Base-by-base conservation (phyloP, 2,888 invertebrate genomes). In the Gryllus longicercus region DNA sequence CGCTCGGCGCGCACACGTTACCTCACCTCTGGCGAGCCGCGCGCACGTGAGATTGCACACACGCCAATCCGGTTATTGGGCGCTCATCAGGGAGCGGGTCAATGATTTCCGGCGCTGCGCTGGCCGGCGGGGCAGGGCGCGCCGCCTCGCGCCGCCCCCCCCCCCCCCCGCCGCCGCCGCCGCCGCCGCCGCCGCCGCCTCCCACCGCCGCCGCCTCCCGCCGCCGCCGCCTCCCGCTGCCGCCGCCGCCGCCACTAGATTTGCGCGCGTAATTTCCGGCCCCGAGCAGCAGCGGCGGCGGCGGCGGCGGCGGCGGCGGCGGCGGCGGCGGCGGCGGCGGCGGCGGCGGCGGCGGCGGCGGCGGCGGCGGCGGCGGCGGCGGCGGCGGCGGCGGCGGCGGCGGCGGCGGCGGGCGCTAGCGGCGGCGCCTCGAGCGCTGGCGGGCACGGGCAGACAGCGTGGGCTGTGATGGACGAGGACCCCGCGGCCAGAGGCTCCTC, bases 11-110 rank as follows among this genome's bases (percentile, higher is more conserved):
- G 63, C n/a, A 10, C 16, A 63, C 4, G 63, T 63, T 63, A 63
- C 63, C 63, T 63, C 14, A 63, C 63, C n/a, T 14, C 63, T 63
- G 63, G 63, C 21, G 21, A 21, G 21, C 63, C 18, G 18, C 63
- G 16, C 63, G 16, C 63, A n/a, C 63, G 14, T 63, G 63, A 14
- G 14, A 63, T n/a, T 63, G 63, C 63, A 63, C 63, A 63, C 63
- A 63, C 63, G 63, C 63, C 63, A 63, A 63, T 63, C 63, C 63
- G 63, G 63, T 63, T 63, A 63, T 63, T 63, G 16, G 63, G 63
- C 63, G 63, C 63, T 63, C 63, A 63, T 63, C 63, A 63, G 63
- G n/a, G 63, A 63, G 63, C 16, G n/a, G 63, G 63, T 63, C 63
- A 63, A 63, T 63, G 63, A 63, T 63, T 63, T 63, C 63, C 63